Conservation (phyloP, 2,797 vertebrate genomes). For the Propithecus perrieri region DNA sequence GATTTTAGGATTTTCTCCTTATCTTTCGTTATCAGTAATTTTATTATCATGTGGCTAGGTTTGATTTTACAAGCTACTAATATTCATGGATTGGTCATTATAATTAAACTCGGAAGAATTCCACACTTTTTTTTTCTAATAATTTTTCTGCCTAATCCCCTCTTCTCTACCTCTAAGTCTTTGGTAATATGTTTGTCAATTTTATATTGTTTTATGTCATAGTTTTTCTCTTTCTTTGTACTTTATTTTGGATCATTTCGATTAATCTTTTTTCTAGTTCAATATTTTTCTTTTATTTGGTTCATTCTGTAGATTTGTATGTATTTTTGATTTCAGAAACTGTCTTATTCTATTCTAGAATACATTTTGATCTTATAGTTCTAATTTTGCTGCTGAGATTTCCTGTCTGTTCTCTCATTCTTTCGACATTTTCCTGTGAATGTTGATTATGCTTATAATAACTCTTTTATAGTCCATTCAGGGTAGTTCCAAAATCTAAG, state of each 20-base stretch:
- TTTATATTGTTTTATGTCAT: background rate
- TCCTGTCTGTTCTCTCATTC: background rate
- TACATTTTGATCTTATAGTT: background rate
- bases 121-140: background rate
- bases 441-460: too few species aligned
- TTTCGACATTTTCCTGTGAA: too few species aligned
- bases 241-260: background rate
- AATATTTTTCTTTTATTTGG: background rate
- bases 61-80: background rate
- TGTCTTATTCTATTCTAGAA: background rate
- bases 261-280: background rate
- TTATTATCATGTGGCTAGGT: background rate
- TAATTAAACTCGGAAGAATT: background rate
- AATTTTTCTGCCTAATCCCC: background rate
- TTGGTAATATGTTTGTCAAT: background rate
- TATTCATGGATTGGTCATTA: background rate
- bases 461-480: too few species aligned
- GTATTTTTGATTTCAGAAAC: background rate
- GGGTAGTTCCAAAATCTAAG: too few species aligned
- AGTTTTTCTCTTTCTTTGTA: background rate
- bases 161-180: background rate
- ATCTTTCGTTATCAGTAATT: background rate
- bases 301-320: background rate
- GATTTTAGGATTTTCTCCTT: background rate
- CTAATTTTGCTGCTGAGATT: background rate